Base-by-base conservation (phyloP, 1,140 invertebrate species). In the Ridgeia piscesae region DNA sequence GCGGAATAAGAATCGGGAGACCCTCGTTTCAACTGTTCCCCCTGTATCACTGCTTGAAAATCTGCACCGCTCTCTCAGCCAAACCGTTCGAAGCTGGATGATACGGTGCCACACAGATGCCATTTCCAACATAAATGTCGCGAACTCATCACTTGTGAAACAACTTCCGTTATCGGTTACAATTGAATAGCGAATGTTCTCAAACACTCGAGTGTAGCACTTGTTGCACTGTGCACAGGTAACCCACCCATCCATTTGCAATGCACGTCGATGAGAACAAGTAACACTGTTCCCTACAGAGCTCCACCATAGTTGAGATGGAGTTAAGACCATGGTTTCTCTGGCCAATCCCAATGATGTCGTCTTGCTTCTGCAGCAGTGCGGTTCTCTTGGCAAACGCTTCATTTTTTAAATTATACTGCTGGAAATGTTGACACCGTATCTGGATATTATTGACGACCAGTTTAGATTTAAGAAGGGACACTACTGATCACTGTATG, bases 241-340 rank as follows among this genome's bases (percentile, higher is more conserved):
- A 89, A 42, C 17, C 96, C 94, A 93, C 96, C 95, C 31, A 95
- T 93, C 95, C 95, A 96, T 93, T 95, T 96, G 0, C 95, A 95
- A 92, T 94, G 95, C 1, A 95, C 92, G 94, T 96, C 96, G 0
- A 95, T 94, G 6, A 96, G 91, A 34, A 96, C 94, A 14, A 96
- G 92, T 93, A 95, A 96, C 92, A 93, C 94, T 92, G 95, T 93
- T 0, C 94, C 94, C 35, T 94, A 89, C 48, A 95, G 94, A 17
- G 95, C 96, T 31, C 96, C 96, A 8, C 95, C 95, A 93, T 96
- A 96, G 93, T 96, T 96, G 0, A 96, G 94, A 93, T 97, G 96
- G 0, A 96, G 58, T 91, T 96, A 93, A n/a, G 95, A 93, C 95
- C 95, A 96, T 0, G 95, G 95, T 91, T 92, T 94, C 33, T 93